phyloP scores from a whole-genome alignment of 2,888 invertebrate species.

The Polymixis flavicincta region DNA sequence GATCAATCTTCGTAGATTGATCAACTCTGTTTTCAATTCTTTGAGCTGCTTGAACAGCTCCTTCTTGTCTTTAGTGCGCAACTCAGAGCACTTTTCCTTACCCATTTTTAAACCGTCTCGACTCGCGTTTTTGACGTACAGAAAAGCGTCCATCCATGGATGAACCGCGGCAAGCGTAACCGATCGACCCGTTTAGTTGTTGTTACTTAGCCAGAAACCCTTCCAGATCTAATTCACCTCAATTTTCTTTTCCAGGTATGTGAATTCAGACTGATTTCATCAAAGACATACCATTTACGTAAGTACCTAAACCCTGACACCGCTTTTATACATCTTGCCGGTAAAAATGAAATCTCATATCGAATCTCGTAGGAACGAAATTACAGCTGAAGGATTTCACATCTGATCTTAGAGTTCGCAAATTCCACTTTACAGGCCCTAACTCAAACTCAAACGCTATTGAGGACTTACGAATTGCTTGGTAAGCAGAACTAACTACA shows the following conservation, averaged over 20 bases:
- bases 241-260: slow-evolving; percentile 59
- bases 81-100: too few relatives aligned
- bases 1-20: too few relatives aligned
- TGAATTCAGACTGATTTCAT: slow-evolving; percentile 6
- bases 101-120: too few relatives aligned
- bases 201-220: too few relatives aligned
- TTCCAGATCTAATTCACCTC: neutral
- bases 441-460: slow-evolving; percentile 36
- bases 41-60: too few relatives aligned
- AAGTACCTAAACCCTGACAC: slow-evolving; percentile 24
- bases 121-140: too few relatives aligned
- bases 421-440: slow-evolving; percentile 40
- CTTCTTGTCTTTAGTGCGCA: too few relatives aligned
- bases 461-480: slow-evolving; percentile 40
- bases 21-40: too few relatives aligned
- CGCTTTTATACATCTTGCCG: slow-evolving; percentile 6
- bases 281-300: neutral
- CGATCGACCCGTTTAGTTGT: too few relatives aligned
- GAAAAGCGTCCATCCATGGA: too few relatives aligned
- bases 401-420: slow-evolving; percentile 26
- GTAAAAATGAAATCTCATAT: slow-evolving; percentile 30
- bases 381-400: slow-evolving; percentile 36
- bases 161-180: too few relatives aligned
- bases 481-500: slow-evolving; percentile 42
- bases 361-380: slow-evolving; percentile 10